Evolutionary conservation across 2,797 vertebrate species (phyloP).

Genomic region (Clarias platycephalus): DNA sequence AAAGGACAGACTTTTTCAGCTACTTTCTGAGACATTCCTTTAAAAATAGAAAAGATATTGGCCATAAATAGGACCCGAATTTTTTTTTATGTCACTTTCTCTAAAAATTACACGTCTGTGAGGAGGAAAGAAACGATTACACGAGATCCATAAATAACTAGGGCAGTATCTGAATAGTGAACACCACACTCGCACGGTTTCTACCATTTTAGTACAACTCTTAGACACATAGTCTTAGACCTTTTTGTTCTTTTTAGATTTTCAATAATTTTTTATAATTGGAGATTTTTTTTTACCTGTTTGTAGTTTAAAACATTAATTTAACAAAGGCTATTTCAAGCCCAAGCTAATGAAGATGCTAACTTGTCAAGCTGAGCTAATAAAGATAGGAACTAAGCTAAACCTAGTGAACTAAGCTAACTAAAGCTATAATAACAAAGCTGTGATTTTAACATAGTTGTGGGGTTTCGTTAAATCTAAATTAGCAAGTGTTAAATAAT

Average conservation of each 20-base stretch:
- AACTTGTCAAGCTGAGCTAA: neutral
- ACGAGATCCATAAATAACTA: neutral
- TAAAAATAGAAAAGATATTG: conserved; percentile 42
- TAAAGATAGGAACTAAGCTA: neutral
- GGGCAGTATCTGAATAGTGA: neutral
- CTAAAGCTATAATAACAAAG: neutral
- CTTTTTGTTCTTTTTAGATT: neutral
- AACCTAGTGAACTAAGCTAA: neutral
- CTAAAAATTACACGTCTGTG: neutral
- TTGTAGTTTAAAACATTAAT: neutral
- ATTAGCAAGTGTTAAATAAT: neutral
- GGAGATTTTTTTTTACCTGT: neutral
- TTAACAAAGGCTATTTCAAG: neutral
- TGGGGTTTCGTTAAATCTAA: neutral
- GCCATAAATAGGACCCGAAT: conserved; percentile 27
- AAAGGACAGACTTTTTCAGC: conserved; percentile 44
- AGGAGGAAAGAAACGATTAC: neutral
- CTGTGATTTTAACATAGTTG: neutral
- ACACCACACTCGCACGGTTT: neutral
- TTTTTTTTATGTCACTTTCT: conserved; percentile 1
- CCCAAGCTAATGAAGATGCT: neutral
- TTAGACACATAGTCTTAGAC: neutral
- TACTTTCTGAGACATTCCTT: conserved; percentile 22
- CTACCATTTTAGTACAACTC: neutral
- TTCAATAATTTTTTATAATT: neutral